Evolutionary conservation across 2,888 invertebrate species (phyloP), one percentile per base, ranked within the genome.

Genomic region (Eulithis prunata): DNA sequence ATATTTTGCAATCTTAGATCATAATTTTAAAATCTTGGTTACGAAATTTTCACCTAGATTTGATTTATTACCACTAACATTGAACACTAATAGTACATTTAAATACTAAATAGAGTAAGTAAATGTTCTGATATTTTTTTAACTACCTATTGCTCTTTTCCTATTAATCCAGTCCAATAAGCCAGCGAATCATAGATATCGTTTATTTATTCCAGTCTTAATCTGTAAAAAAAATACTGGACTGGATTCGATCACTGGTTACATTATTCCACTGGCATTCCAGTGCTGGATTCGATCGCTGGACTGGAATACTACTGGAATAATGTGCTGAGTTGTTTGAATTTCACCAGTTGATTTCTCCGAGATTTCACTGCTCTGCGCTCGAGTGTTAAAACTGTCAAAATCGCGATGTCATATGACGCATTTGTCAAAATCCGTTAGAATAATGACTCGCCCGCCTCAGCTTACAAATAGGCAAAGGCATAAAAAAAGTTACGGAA

Each of bases 401-500:
- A 21, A 21, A 21, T n/a, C 6, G 57, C 28, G 58, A 58, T 59
- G 59, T 63, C 59, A 67, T 46, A 47, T 67, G 66, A 67, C 66
- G 59, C 63, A 67, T 67, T 56, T 63, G 59, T 63, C 63, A 67
- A 59, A 63, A 61, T 61, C 67, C 63, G 63, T 64, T 64, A 64
- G 32, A 43, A 14, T 59, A 38, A 51, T 36, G 59, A 55, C 59
- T 56, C 2, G 21, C 54, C 10, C 56, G 57, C 57, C 67, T 64
- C 55, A 62, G 43, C 54, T 54, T 69, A 69, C 65, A 63, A 69
- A 65, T 67, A 65, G 49, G 52, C 62, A 62, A 57, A 59, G 64
- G 61, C 63, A 69, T 54, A 68, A 68, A 70, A 53, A 68, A 70
- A 64, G 62, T 61, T 60, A 59, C 41, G 68, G 69, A 64, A 71